Evolutionary conservation across 2,113 vertebrate species (phyloP).

Genomic region (Helogale parvula): DNA sequence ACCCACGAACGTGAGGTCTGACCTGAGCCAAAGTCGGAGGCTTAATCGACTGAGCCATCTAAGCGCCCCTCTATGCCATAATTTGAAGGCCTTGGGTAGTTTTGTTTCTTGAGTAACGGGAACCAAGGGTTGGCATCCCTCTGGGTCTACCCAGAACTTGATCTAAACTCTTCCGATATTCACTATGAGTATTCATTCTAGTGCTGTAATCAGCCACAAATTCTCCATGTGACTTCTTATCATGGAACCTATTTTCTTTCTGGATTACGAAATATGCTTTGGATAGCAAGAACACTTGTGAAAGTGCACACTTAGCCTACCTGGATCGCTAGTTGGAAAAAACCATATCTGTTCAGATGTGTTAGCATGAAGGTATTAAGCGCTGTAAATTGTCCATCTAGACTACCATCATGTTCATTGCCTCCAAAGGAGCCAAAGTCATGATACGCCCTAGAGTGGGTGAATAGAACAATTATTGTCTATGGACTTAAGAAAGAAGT

Average conservation of each 20-base stretch:
- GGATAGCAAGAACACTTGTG: neutral
- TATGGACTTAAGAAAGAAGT: conserved; percentile 94
- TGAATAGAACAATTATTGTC: conserved; percentile 90
- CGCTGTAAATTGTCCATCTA: neutral
- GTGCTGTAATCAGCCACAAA: neutral
- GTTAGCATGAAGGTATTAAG: neutral
- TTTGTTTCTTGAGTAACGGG: neutral
- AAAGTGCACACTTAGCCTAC: neutral
- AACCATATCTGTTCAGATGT: neutral
- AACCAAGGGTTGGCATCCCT: neutral
- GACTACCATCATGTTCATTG: conserved; percentile 49
- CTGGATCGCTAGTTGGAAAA: neutral
- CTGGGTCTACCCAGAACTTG: neutral
- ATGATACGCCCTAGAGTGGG: conserved; percentile 85
- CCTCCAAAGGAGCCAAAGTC: conserved; percentile 90
- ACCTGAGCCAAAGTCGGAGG: no score
- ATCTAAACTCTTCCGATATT: neutral
- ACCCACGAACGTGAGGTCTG: no score
- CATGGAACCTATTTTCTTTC: neutral
- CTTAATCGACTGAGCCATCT: no score
- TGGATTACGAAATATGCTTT: neutral
- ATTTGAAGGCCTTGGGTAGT: neutral
- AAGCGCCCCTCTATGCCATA: neutral
- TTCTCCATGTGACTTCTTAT: neutral
- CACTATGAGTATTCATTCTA: neutral